These are phyloP conservation scores for Clavelina lepadiformis DNA, from an alignment of 23 tunicate genomes.

Conservation along the genomic window DNA sequence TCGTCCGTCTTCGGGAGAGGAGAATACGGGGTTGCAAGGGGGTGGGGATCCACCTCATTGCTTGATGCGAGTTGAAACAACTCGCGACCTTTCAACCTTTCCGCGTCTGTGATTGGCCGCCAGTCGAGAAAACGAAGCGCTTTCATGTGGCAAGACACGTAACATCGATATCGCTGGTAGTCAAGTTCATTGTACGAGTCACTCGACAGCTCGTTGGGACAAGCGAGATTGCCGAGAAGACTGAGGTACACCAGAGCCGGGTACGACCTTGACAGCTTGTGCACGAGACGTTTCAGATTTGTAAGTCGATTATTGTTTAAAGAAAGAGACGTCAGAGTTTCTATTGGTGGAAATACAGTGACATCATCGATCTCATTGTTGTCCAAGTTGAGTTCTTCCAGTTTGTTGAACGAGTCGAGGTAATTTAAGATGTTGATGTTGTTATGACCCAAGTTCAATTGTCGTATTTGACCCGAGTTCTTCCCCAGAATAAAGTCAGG, in stretches of 20 bases:
- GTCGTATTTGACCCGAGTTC: slow-evolving; percentile 8
- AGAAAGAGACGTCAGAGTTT: slow-evolving; percentile 29
- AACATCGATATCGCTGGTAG: slow-evolving; percentile 33
- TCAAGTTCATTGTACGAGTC: slow-evolving; percentile 23
- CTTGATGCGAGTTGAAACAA: too few species aligned
- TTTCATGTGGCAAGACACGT: slow-evolving; percentile 34
- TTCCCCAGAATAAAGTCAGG: slow-evolving; percentile 17
- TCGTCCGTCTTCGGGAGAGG: slow-evolving; percentile 25
- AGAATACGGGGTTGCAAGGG: background rate
- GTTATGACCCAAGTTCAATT: slow-evolving; percentile 55
- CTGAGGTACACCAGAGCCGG: slow-evolving; percentile 53
- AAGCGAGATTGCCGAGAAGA: slow-evolving; percentile 68
- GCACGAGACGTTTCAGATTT: slow-evolving; percentile 14
- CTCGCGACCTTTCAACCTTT: slow-evolving; percentile 24
- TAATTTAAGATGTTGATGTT: slow-evolving; percentile 34
- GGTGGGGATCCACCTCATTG: background rate
- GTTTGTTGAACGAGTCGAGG: slow-evolving; percentile 32
- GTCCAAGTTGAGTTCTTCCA: slow-evolving; percentile 52
- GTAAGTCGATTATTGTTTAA: slow-evolving; percentile 47
- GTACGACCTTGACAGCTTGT: slow-evolving; percentile 12
- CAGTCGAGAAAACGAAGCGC: slow-evolving; percentile 41
- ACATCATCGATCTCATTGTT: slow-evolving; percentile 56
- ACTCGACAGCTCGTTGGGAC: slow-evolving; percentile 35
- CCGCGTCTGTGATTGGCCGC: slow-evolving; percentile 37
- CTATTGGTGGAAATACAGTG: slow-evolving; percentile 34